Evolutionary conservation across 2,113 vertebrate species (phyloP), one percentile per base, ranked within the genome.

Genomic region (Elephantulus edwardii): DNA sequence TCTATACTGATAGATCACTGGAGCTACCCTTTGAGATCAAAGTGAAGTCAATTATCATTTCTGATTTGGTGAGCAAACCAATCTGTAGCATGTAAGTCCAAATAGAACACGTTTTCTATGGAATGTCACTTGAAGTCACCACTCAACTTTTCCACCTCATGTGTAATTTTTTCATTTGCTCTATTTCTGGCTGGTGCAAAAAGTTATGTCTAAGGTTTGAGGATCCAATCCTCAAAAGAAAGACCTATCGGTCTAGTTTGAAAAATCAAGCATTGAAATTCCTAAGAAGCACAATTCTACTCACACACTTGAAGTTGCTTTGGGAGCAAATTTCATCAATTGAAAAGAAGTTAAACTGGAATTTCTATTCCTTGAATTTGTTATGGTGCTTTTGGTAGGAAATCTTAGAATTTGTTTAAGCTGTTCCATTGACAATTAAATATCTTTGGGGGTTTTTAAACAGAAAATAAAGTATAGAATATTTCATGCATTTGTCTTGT

Each of bases 21-120:
- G n/a, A n/a, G n/a, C n/a, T n/a, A n/a, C n/a, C n/a, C n/a, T n/a
- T n/a, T n/a, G 20, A 44, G 66, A 83, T 83, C 33, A 72, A 7
- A 91, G 72, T n/a, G 13, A 84, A 22, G 75, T 30, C 85, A 74
- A 83, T 86, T 88, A 64, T 64, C 33, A 50, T 88, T 91, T 82
- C 83, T 42, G 81, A 30, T 48, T n/a, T 77, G 80, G 42, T 58
- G 4, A 93, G 33, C 44, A 74, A 89, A 68, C 26, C 8, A 71
- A 64, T 60, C 52, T 38, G 12, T 77, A 48, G 48, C 60, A 86
- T 71, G 17, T 11, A 54, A 60, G 86, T 90, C 24, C 42, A 78
- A 54, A 87, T 66, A 58, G 60, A 78, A 33, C 33, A 17, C 60
- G 54, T 89, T 81, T 86, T 52, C 48, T 83, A 28, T 64, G 22